Evolutionary conservation across 2,888 invertebrate genomes (phyloP), one percentile per base, ranked within the genome.

Genomic region (Lithophane socia): DNA sequence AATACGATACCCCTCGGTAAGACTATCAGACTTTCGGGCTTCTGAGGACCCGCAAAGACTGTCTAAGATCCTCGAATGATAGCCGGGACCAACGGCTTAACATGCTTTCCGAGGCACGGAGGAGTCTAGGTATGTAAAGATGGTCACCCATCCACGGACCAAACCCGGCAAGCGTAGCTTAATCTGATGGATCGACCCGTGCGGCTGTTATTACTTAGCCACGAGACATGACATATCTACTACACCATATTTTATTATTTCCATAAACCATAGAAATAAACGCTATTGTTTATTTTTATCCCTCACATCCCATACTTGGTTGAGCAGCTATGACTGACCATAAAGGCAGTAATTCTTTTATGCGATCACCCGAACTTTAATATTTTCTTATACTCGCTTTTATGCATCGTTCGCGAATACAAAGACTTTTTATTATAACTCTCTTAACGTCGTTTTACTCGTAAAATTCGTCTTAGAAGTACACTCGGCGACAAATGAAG

Each of bases 331-430:
- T 37, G 44, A 16, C 61, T 75, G 68, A 52, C 71, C 74, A 70
- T 87, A 88, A 88, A 86, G 77, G 44, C 5, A 18, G 73, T 75
- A 75, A 80, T 86, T 85, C 85, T 66, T 88, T 88, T 88, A 86
- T 82, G 81, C 86, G 80, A 68, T 74, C 86, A 76, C 13, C 75
- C 68, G 49, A 79, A 84, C 63, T 88, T 86, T 87, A 83, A 88
- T 88, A 88, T 84, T 88, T 83, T 86, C 85, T 83, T 79, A 82
- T 77, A 70, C 68, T 77, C 77, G 56, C 70, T 87, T 88, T 88
- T 88, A 87, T 83, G 81, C 82, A 85, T 76, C 87, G 78, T 88
- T 88, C 75, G 87, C 82, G 82, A 86, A 82, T 79, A 87, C 88
- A 88, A 88, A 84, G 80, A 70, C 63, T 74, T 88, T 88, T 88